phyloP scores from a whole-genome alignment of 64 coral and sea anemone genomes.

The Platygyra sinensis region DNA sequence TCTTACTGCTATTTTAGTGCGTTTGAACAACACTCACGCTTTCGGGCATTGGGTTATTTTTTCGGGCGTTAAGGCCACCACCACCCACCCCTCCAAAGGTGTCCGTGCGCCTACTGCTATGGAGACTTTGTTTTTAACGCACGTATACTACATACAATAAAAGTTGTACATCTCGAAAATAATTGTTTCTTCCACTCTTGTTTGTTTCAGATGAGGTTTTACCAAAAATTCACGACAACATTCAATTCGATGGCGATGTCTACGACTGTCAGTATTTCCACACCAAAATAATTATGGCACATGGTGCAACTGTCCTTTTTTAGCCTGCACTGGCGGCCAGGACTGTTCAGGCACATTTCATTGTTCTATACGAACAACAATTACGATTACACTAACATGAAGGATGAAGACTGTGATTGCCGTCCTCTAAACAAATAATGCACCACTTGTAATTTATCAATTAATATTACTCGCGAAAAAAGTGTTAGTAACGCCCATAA shows the following conservation, averaged over 20 bases:
- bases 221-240: neutral
- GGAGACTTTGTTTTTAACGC: too few relatives aligned
- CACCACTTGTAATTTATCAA: too few relatives aligned
- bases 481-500: too few relatives aligned
- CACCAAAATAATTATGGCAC: neutral
- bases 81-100: too few relatives aligned
- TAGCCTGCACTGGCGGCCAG: neutral
- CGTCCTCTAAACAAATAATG: too few relatives aligned
- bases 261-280: neutral
- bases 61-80: too few relatives aligned
- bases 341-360: neutral
- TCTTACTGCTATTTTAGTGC: too few relatives aligned
- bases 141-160: too few relatives aligned
- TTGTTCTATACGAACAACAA: neutral
- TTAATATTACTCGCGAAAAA: too few relatives aligned
- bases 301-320: neutral
- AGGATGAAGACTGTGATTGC: neutral
- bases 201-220: neutral
- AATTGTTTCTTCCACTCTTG: neutral
- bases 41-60: too few relatives aligned
- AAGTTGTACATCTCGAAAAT: neutral
- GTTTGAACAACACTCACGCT: too few relatives aligned
- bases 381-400: neutral
- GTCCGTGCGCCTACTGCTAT: too few relatives aligned
- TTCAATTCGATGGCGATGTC: neutral